These are phyloP conservation scores for Drosophila demipolita DNA, from an alignment of 2,888 invertebrate species.

Conservation along the genomic window DNA sequence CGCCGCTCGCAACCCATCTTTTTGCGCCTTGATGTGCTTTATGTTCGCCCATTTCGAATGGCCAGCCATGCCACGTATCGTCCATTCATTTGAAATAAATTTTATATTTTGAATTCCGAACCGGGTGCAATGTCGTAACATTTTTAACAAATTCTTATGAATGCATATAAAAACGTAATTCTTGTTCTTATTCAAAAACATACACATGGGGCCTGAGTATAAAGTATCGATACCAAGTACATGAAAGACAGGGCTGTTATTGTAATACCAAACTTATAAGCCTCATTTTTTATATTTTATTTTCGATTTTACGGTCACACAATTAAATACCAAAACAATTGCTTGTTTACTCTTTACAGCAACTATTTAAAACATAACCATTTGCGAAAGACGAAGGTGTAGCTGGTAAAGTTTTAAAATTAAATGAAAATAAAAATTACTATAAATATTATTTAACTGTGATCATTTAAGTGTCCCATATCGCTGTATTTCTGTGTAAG, in stretches of 20 bases:
- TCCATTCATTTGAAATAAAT: conserved; percentile 5
- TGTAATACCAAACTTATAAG: neutral
- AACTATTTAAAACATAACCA: conserved; percentile 1
- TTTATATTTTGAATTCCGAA: conserved; percentile 24
- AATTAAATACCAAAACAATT: conserved; percentile 7
- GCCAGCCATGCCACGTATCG: conserved; percentile 86
- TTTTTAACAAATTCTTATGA: conserved; percentile 5
- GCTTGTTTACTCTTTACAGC: neutral
- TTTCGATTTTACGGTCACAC: conserved; percentile 6
- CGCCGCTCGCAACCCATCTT: conserved; percentile 87
- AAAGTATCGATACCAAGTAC: conserved; percentile 5
- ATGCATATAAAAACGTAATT: neutral
- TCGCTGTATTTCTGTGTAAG: neutral
- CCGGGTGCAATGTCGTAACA: conserved; percentile 42
- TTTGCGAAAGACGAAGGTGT: neutral
- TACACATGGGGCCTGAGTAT: neutral
- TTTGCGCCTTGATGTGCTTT: conserved; percentile 88
- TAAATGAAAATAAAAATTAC: neutral
- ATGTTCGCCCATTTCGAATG: conserved; percentile 93
- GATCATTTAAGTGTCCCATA: too few species aligned
- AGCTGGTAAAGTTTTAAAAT: neutral
- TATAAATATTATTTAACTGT: neutral
- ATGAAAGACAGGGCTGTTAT: neutral
- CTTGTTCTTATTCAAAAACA: conserved; percentile 15
- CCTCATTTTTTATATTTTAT: neutral